phyloP scores from a whole-genome alignment of 2,113 vertebrate species.

The Apeltes quadracus region DNA sequence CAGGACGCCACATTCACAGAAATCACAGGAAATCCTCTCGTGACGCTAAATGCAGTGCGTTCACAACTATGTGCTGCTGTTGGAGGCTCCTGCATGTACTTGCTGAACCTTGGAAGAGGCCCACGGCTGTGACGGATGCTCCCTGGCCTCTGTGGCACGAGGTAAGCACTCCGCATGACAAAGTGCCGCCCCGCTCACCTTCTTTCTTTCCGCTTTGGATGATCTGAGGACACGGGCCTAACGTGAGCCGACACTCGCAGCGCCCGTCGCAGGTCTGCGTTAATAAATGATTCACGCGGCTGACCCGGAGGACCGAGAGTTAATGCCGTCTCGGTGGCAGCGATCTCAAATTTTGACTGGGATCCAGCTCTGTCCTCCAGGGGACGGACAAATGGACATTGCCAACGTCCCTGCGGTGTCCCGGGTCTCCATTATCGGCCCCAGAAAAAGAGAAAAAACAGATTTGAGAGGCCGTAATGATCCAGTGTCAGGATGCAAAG shows the following conservation, averaged over 20 bases:
- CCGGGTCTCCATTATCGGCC: slow-evolving; percentile 90
- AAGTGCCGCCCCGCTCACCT: slow-evolving; percentile 49
- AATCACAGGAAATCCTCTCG: too few species aligned
- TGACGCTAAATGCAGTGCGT: too few species aligned
- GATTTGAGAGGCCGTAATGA: slow-evolving; percentile 91
- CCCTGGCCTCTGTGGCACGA: slow-evolving; percentile 7
- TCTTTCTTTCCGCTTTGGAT: slow-evolving; percentile 24
- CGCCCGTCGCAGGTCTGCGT: slow-evolving; percentile 65
- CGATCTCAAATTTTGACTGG: slow-evolving; percentile 87
- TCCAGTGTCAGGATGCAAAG: slow-evolving; percentile 93
- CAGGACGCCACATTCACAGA: too few species aligned
- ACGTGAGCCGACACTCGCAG: slow-evolving; percentile 74
- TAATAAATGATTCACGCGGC: slow-evolving; percentile 80
- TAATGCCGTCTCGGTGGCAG: slow-evolving; percentile 87
- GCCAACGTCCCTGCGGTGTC: slow-evolving; percentile 79
- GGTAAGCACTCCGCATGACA: slow-evolving; percentile 42
- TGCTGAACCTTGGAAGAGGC: too few species aligned
- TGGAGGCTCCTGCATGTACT: too few species aligned
- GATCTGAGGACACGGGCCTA: slow-evolving; percentile 53
- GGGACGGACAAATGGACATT: slow-evolving; percentile 92
- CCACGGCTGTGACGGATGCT: slow-evolving; percentile 22
- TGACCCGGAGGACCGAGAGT: slow-evolving; percentile 81
- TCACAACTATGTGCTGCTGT: too few species aligned
- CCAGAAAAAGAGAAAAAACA: slow-evolving; percentile 38
- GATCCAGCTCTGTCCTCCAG: slow-evolving; percentile 78